A percentile compares a stretch with the other conserved stretches of the same genome.
phyloP scores from a whole-genome alignment of 2,888 invertebrate species.

The Spodoptera littoralis region DNA sequence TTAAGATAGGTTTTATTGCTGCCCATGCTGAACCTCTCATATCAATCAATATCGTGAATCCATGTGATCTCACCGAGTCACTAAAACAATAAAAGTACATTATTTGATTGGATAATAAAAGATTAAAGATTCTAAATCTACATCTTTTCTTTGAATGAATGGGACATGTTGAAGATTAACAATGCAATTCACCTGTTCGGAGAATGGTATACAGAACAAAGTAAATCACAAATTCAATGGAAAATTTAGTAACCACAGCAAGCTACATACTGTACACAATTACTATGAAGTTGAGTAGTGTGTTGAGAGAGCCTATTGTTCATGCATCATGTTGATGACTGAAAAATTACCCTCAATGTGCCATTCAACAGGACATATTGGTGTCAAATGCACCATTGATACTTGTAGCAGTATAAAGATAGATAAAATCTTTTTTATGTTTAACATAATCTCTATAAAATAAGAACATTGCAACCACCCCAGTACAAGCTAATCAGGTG shows the following conservation, averaged over 20 bases:
- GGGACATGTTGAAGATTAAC: too few species aligned
- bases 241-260: conserved; percentile 20
- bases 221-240: conserved; percentile 8
- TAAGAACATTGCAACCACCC: too few species aligned
- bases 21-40: conserved; percentile 99
- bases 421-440: too few species aligned
- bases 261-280: conserved; percentile 16
- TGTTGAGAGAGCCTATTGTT: conserved; percentile 38
- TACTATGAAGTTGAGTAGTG: conserved; percentile 25
- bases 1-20: conserved; percentile 98
- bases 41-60: conserved; percentile 98
- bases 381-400: neutral
- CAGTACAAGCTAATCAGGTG: too few species aligned
- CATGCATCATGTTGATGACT: conserved; percentile 22
- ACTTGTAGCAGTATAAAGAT: neutral
- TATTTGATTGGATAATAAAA: too few species aligned
- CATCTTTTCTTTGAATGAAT: too few species aligned
- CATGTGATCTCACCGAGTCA: conserved; percentile 95
- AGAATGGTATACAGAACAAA: conserved; percentile 7
- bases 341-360: conserved; percentile 33
- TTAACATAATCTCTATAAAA: too few species aligned
- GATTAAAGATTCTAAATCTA: too few species aligned
- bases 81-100: conserved; percentile 86
- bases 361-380: conserved; percentile 25
- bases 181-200: too few species aligned